Conservation (phyloP, 2,113 vertebrate genomes). For the Coptodon rendalli region DNA sequence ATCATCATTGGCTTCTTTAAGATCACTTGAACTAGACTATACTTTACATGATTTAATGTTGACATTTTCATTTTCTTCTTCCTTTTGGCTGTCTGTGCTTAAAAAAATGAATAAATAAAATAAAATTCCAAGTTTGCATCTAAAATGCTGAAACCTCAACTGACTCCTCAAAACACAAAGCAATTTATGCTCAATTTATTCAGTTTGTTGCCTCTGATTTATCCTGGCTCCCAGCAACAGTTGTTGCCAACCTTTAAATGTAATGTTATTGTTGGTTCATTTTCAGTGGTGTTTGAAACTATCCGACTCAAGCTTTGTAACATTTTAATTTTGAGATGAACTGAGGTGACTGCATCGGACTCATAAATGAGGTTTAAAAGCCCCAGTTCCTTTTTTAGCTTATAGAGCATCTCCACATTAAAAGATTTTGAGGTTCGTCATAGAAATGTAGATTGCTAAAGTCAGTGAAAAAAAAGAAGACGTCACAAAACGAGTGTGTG, state of each 20-base stretch:
- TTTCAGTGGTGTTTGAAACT: not conserved
- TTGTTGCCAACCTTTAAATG: not conserved
- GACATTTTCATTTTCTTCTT: not conserved
- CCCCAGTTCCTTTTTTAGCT: not conserved
- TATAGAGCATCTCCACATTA: not conserved
- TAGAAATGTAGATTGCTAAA: not conserved
- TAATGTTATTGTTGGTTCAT: not conserved
- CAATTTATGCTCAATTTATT: not conserved
- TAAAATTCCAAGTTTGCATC: not conserved
- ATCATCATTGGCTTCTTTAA: not conserved
- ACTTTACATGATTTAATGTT: not conserved
- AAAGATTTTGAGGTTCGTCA: not conserved
- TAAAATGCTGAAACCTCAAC: not conserved
- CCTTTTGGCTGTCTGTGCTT: not conserved
- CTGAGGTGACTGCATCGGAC: not conserved
- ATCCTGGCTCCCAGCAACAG: not conserved
- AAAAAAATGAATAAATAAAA: not conserved
- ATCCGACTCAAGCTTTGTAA: not conserved
- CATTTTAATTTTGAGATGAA: not conserved
- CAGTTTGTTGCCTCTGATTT: not conserved
- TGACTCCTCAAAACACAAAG: not conserved
- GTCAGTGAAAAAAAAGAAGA: not conserved
- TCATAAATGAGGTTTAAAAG: not conserved
- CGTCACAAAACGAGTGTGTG: not conserved
- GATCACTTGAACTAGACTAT: not conserved